These are phyloP conservation scores for Dendronephthya gigantea DNA, from an alignment of 64 coral and sea anemone species.

Conservation along the genomic window DNA sequence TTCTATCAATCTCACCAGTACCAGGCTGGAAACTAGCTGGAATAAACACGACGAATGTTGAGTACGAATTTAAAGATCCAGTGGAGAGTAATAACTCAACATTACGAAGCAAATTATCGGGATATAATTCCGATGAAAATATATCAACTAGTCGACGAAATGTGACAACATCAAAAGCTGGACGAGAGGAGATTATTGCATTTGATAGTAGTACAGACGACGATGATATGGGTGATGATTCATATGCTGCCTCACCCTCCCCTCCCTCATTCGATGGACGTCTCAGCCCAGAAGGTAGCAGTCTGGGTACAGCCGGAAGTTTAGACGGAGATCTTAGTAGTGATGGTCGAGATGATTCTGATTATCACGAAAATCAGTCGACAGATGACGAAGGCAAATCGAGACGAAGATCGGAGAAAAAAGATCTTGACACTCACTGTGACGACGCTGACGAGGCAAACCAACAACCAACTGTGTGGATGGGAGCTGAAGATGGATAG, in stretches of 20 bases:
- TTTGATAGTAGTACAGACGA: constrained; percentile 99
- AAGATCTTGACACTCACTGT: constrained; percentile 56
- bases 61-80: constrained; percentile 4
- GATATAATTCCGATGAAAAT: constrained; percentile 10
- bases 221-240: constrained; percentile 67
- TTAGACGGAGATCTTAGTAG: constrained; percentile 63
- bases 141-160: not conserved
- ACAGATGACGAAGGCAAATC: constrained; percentile 67
- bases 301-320: constrained; percentile 59
- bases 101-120: constrained; percentile 12
- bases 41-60: constrained; percentile 2
- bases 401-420: constrained; percentile 43
- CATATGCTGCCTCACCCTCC: constrained; percentile 50
- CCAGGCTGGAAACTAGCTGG: constrained; percentile 16
- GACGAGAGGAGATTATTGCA: constrained; percentile 54
- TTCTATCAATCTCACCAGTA: not conserved
- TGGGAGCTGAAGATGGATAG: constrained; percentile 98
- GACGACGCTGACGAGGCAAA: constrained; percentile 61
- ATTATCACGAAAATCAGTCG: constrained; percentile 65
- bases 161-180: not conserved
- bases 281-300: constrained; percentile 86
- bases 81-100: not conserved
- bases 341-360: constrained; percentile 47
- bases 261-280: constrained; percentile 69
- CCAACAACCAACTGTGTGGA: constrained; percentile 69